phyloP scores from a whole-genome alignment of 2,888 invertebrate genomes.

The Erebia ligea region DNA sequence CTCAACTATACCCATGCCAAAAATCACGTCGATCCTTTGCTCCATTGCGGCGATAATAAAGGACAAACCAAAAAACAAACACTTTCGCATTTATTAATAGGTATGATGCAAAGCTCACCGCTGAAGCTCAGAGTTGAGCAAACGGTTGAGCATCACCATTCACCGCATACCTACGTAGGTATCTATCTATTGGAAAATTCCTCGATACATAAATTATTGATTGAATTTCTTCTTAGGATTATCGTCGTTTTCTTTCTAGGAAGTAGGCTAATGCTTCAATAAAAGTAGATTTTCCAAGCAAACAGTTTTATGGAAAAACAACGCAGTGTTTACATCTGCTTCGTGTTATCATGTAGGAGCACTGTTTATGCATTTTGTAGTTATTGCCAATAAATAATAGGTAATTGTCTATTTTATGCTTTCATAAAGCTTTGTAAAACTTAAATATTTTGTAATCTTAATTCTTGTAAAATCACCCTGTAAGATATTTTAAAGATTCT shows the following conservation, averaged over 20 bases:
- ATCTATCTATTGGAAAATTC: constrained; percentile 8
- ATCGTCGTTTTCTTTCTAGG: constrained; percentile 18
- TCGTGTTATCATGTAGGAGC: background rate
- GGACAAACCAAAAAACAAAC: too few species aligned
- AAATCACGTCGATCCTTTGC: too few species aligned
- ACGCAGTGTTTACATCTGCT: constrained; percentile 27
- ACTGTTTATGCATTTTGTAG: constrained; percentile 13
- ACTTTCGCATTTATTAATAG: background rate
- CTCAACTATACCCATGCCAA: too few species aligned
- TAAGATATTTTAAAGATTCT: background rate
- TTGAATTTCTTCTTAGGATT: constrained; percentile 10
- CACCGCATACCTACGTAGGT: too few species aligned
- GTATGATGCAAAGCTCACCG: background rate
- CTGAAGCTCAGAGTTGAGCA: background rate
- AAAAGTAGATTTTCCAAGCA: constrained; percentile 31
- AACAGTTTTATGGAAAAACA: constrained; percentile 43
- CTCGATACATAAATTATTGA: constrained; percentile 8
- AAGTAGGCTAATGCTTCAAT: constrained; percentile 34
- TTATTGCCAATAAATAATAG: constrained; percentile 11
- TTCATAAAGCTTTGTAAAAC: background rate
- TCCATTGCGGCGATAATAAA: too few species aligned
- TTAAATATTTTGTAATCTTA: background rate
- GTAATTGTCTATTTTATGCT: background rate
- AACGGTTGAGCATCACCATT: too few species aligned
- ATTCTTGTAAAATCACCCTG: background rate